Evolutionary conservation across 2,113 vertebrate species (phyloP).

Genomic region (Apodemus speciosus): DNA sequence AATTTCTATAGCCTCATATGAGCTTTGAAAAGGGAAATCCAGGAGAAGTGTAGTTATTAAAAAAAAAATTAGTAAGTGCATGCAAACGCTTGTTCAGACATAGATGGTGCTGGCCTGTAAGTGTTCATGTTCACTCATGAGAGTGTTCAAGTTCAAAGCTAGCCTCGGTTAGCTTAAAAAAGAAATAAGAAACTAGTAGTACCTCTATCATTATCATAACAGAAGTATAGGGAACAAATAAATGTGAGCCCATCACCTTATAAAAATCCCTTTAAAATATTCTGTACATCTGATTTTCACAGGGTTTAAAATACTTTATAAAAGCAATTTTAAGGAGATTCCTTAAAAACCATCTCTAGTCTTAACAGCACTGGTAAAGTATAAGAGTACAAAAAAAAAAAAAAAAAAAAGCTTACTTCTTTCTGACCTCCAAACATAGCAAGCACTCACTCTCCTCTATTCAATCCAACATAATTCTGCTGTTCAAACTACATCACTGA

Average conservation of each 20-base stretch:
- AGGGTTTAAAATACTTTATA: not conserved
- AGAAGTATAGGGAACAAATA: not conserved
- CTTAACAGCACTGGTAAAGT: not conserved
- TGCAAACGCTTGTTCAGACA: not conserved
- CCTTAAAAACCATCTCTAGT: not conserved
- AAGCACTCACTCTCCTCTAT: not conserved
- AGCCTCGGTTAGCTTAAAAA: not conserved
- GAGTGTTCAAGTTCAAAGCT: not conserved
- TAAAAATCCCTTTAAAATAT: not conserved
- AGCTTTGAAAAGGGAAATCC: not conserved
- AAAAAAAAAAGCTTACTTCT: not conserved
- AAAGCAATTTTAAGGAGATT: slow-evolving; percentile 14
- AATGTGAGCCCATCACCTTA: not conserved
- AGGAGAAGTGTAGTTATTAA: not conserved
- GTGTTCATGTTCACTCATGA: too few relatives aligned
- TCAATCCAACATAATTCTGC: not conserved
- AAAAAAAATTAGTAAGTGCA: not conserved
- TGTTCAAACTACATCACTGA: not conserved
- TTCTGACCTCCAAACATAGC: not conserved
- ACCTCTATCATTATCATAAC: not conserved
- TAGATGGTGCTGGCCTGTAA: not conserved
- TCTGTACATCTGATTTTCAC: not conserved
- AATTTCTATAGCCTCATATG: not conserved
- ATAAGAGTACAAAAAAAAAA: not conserved
- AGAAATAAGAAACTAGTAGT: not conserved